Percentiles rank a stretch among this genome's conserved stretches.
These are phyloP conservation scores for Thaumatotibia leucotreta DNA, from an alignment of 1,140 invertebrate species.

Conservation along the genomic window DNA sequence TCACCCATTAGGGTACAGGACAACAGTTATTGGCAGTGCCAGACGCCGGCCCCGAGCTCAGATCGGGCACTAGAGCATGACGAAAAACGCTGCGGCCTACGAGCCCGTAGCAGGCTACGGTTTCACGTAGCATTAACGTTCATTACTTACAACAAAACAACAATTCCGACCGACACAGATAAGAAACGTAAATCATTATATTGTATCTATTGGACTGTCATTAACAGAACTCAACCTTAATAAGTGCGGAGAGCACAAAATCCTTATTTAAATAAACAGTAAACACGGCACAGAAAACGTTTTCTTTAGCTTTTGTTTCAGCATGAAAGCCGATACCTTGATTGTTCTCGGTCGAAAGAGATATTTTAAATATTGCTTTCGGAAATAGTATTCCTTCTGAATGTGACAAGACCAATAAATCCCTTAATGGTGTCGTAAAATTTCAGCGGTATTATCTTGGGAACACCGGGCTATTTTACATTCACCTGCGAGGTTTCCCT, in stretches of 20 bases:
- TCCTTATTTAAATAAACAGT: constrained; percentile 8
- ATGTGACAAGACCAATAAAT: constrained; percentile 72
- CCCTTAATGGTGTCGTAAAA: constrained; percentile 73
- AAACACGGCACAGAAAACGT: neutral
- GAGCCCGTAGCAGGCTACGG: constrained; percentile 19
- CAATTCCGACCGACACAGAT: neutral
- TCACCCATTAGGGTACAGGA: constrained; percentile 60
- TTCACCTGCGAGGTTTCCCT: constrained; percentile 73
- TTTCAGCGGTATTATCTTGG: constrained; percentile 72
- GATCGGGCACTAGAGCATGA: constrained; percentile 31
- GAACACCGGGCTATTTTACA: constrained; percentile 73
- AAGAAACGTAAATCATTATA: neutral
- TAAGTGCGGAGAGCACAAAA: neutral
- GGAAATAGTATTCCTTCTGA: constrained; percentile 58
- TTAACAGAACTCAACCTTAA: neutral
- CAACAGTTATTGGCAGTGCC: constrained; percentile 63
- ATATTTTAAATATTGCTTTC: constrained; percentile 46
- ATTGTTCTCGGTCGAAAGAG: constrained; percentile 18
- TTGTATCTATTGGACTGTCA: neutral
- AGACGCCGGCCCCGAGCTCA: constrained; percentile 23
- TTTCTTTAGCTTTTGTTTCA: constrained; percentile 9
- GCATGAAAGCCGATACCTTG: constrained; percentile 18
- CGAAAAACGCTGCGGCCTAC: constrained; percentile 33
- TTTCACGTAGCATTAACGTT: constrained; percentile 18
- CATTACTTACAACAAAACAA: neutral